Evolutionary conservation across 2,888 invertebrate genomes (phyloP).

Genomic region (Pheosia tremula): DNA sequence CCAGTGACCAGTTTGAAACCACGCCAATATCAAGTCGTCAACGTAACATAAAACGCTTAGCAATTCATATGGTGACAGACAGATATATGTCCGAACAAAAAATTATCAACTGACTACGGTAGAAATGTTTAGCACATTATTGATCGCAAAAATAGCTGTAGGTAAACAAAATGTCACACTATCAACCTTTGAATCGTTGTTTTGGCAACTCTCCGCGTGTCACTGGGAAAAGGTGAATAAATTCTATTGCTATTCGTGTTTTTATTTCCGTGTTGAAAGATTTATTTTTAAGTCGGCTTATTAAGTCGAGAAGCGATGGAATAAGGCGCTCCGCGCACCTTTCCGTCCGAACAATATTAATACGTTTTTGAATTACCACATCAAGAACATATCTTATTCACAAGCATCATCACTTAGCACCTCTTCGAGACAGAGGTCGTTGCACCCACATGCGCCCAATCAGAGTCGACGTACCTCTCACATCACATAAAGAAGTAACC

Average conservation of each 20-base stretch:
- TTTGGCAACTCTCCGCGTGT: constrained; percentile 31
- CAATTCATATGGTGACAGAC: constrained; percentile 30
- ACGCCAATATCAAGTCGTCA: constrained; percentile 21
- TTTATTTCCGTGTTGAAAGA: constrained; percentile 25
- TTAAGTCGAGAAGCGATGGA: not conserved
- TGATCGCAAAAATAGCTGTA: constrained; percentile 17
- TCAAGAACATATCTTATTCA: no score
- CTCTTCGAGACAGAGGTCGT: not conserved
- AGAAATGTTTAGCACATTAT: constrained; percentile 1
- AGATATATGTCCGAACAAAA: constrained; percentile 15
- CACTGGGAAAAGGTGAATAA: constrained; percentile 29
- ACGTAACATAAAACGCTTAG: constrained; percentile 21
- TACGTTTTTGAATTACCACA: no score
- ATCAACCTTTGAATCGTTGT: constrained; percentile 32
- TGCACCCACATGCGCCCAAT: not conserved
- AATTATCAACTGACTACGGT: constrained; percentile 7
- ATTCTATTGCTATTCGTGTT: constrained; percentile 2
- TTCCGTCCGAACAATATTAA: no score
- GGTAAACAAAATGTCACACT: constrained; percentile 28
- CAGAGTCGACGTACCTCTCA: not conserved
- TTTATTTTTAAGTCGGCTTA: not conserved
- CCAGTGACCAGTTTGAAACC: constrained; percentile 34
- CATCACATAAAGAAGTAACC: not conserved
- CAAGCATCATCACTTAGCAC: not conserved
- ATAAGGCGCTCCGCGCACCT: not conserved